Evolutionary conservation across 2,113 vertebrate genomes (phyloP), one percentile per base, ranked within the genome.

Genomic region (Raja brachyura): DNA sequence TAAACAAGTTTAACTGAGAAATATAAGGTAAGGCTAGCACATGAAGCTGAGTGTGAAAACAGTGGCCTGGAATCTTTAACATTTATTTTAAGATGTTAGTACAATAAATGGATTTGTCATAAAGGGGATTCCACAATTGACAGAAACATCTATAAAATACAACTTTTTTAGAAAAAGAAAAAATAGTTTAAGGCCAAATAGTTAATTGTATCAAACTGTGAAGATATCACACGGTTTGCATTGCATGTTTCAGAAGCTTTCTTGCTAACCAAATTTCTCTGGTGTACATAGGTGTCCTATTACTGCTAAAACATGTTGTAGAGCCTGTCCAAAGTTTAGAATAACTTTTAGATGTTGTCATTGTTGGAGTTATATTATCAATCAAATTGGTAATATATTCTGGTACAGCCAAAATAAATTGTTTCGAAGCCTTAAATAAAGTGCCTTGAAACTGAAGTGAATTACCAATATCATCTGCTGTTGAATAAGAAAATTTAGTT

Each of bases 11-110:
- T 33, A 66, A 7, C 6, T 18, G 33, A 66, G n/a, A 31, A 16
- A 90, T 39, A 90, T 7, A 16, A 92, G 33, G 33, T 92, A 28
- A 68, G 70, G 22, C 4, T n/a, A 88, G 63, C 63, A 13, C 28
- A 88, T 66, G 14, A 66, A 88, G 10, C 13, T 2, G 16, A 88
- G 11, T 88, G 83, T 3, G 14, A 66, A 31, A 63, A 88, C 56
- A 88, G 59, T 88, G 13, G 59, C 56, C 59, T 9, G 5, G 18
- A 14, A 28, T 88, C 63, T 88, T 63, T 16, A 88, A 33, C 11
- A 66, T n/a, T 63, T 63, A 88, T 86, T 86, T 86, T 86, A 86
- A 56, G 13, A 59, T n/a, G 54, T 61, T 81, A 81, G 33, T 81
- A 59, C n/a, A 88, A 10, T 63, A 59, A 7, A 11, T 16, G 31